Percentiles rank a stretch among this genome's conserved stretches.
phyloP scores from a whole-genome alignment of 2,113 vertebrate genomes.

The Cairina moschata region DNA sequence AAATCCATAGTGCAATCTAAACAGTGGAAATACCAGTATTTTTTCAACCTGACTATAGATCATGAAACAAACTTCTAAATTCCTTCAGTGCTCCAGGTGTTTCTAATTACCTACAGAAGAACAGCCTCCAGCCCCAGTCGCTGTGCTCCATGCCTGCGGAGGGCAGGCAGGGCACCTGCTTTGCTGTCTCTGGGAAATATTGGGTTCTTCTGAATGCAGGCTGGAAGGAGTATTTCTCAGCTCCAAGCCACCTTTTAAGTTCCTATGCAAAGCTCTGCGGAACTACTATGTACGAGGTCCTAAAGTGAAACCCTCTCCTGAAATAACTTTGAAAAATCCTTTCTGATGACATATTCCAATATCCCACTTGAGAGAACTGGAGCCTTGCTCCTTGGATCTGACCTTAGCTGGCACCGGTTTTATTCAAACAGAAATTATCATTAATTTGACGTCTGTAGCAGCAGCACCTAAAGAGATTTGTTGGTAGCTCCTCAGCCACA shows the following conservation, averaged over 20 bases:
- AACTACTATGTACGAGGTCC: background rate
- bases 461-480: background rate
- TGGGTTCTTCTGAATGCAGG: background rate
- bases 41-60: background rate
- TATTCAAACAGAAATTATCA: background rate
- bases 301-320: background rate
- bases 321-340: background rate
- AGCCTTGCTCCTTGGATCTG: background rate
- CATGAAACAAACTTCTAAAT: background rate
- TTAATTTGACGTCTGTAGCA: background rate
- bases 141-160: too few relatives aligned
- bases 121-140: background rate
- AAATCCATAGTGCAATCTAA: background rate
- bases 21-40: fast-evolving
- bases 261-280: background rate
- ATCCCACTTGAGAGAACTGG: background rate
- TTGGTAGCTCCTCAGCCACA: background rate
- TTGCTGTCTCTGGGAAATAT: background rate
- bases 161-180: background rate
- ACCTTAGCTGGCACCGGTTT: background rate
- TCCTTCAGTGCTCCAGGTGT: background rate
- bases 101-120: background rate
- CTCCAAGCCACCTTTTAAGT: background rate
- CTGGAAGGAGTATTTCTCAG: background rate
- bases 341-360: background rate